A percentile compares a stretch with the other conserved stretches of the same genome.
phyloP scores from a whole-genome alignment of 2,113 vertebrate genomes.

The Puntigrus tetrazona region DNA sequence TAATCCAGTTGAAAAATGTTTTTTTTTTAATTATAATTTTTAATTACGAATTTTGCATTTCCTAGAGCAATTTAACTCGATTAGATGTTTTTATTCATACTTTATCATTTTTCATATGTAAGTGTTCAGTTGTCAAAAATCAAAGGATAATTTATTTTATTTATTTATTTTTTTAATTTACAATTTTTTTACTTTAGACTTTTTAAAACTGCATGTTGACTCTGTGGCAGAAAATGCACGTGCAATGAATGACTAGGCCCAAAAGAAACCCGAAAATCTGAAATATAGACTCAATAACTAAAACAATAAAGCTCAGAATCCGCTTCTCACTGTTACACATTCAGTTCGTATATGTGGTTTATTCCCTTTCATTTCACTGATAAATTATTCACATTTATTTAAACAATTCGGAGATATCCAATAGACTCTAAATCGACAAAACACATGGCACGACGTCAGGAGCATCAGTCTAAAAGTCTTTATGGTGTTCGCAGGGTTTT shows the following conservation, averaged over 20 bases:
- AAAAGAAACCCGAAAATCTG: not conserved
- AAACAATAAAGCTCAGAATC: not conserved
- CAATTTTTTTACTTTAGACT: too few relatives aligned
- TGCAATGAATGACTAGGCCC: not conserved
- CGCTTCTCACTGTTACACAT: not conserved
- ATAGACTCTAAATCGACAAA: conserved; percentile 66
- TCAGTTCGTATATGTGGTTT: conserved; percentile 69
- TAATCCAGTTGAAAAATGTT: too few relatives aligned
- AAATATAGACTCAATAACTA: not conserved
- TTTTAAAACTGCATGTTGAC: not conserved
- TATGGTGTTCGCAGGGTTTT: not conserved
- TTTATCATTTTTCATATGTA: too few relatives aligned
- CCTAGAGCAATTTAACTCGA: too few relatives aligned
- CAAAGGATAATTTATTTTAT: not conserved
- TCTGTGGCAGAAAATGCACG: not conserved
- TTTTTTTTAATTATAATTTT: too few relatives aligned
- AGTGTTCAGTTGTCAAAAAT: not conserved
- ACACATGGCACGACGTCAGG: conserved; percentile 58
- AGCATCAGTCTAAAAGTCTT: conserved; percentile 22
- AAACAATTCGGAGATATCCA: conserved; percentile 70
- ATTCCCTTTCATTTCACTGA: conserved; percentile 77
- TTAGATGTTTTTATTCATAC: too few relatives aligned
- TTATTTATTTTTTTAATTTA: too few relatives aligned
- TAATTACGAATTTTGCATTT: not conserved
- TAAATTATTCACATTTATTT: conserved; percentile 79